These are phyloP conservation scores for Pseudomugil tenellus DNA, from an alignment of 2,797 vertebrate species.

Conservation along the genomic window DNA sequence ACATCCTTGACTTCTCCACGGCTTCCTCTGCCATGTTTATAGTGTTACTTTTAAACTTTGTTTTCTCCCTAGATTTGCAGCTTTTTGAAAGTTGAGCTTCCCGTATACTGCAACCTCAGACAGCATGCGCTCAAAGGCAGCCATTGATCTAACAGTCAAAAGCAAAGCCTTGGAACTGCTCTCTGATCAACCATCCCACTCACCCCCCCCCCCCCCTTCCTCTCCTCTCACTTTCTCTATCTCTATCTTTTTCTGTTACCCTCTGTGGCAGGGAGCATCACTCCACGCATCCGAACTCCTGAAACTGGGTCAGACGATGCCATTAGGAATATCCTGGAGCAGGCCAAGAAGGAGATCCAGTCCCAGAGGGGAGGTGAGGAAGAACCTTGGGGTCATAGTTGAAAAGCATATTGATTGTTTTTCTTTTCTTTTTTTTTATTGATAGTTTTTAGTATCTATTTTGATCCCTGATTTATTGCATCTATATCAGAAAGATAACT, in stretches of 20 bases:
- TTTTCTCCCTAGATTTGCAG: constrained; percentile 83
- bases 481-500: constrained; percentile 26
- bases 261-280: constrained; percentile 95
- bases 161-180: constrained; percentile 84
- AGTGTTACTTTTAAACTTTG: constrained; percentile 85
- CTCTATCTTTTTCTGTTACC: constrained; percentile 69
- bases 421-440: constrained; percentile 16
- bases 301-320: constrained; percentile 98
- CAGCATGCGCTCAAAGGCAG: constrained; percentile 84
- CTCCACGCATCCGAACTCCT: constrained; percentile 96
- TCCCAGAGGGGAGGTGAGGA: constrained; percentile 92
- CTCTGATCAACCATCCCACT: constrained; percentile 86
- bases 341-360: constrained; percentile 99
- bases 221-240: constrained; percentile 43
- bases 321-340: constrained; percentile 98
- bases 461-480: constrained; percentile 22
- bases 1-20: constrained; percentile 62
- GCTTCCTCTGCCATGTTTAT: constrained; percentile 78
- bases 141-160: constrained; percentile 87
- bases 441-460: constrained; percentile 23
- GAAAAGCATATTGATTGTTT: constrained; percentile 39
- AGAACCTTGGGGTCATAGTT: constrained; percentile 41
- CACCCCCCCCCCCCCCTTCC: constrained; percentile 72
- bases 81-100: constrained; percentile 84
- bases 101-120: constrained; percentile 83